Percentiles rank a stretch among this genome's conserved stretches.
These are phyloP conservation scores for Drosophila tanythrix DNA, from an alignment of 2,888 invertebrate species.

Conservation along the genomic window DNA sequence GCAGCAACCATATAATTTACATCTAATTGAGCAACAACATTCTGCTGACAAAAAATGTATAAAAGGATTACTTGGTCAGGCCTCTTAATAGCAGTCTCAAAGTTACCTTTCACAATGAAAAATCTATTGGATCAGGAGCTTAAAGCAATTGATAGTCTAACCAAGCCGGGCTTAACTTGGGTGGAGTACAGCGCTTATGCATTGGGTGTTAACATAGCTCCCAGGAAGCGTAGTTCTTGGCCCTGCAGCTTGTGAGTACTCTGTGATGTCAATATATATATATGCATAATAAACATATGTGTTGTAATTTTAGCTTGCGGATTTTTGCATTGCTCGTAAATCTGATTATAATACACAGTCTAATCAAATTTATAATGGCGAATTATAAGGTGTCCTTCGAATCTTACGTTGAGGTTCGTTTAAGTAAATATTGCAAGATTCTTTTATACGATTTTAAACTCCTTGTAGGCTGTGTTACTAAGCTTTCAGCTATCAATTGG, in stretches of 20 bases:
- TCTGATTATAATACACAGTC: slow-evolving; percentile 53
- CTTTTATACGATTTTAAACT: background rate
- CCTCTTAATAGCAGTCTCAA: slow-evolving; percentile 38
- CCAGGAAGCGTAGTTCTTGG: slow-evolving; percentile 60
- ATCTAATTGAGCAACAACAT: slow-evolving; percentile 52
- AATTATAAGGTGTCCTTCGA: slow-evolving; percentile 65
- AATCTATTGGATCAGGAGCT: slow-evolving; percentile 59
- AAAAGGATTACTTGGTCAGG: slow-evolving; percentile 28
- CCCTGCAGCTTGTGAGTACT: slow-evolving; percentile 57
- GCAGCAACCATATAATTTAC: slow-evolving; percentile 64
- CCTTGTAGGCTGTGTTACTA: slow-evolving; percentile 57
- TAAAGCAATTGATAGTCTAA: slow-evolving; percentile 50
- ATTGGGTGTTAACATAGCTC: slow-evolving; percentile 64
- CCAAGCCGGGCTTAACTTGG: slow-evolving; percentile 58
- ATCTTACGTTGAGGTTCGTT: slow-evolving; percentile 66
- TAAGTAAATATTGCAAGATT: fast-evolving
- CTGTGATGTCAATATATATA: background rate
- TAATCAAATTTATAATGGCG: slow-evolving; percentile 57
- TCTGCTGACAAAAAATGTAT: slow-evolving; percentile 36
- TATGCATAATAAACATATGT: no score
- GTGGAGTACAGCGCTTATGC: slow-evolving; percentile 67
- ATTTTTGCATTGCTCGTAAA: slow-evolving; percentile 43
- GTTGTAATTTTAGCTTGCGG: slow-evolving; percentile 33
- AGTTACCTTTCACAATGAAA: slow-evolving; percentile 42
- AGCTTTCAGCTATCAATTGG: slow-evolving; percentile 66